Base-by-base conservation (phyloP, 2,888 invertebrate species). In the Parnassius glacialis region DNA sequence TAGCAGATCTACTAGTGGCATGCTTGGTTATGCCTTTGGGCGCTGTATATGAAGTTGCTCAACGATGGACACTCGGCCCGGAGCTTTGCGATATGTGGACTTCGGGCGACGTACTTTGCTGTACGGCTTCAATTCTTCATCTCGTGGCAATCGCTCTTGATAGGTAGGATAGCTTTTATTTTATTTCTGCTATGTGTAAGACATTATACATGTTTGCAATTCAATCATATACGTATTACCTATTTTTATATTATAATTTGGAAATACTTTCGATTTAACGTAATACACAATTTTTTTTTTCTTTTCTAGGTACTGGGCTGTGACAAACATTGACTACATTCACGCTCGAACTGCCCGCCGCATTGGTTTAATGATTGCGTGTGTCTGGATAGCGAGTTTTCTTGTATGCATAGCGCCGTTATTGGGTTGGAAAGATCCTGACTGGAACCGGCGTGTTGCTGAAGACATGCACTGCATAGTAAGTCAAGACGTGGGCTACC, bases 31-130 rank as follows among this genome's bases (percentile, higher is more conserved):
- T 95, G 95, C 95, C 95, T 12, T 87, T 95, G 73, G 94, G 94
- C 61, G 95, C 95, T 61, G 95, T 95, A 70, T 95, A 95, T 85
- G 95, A 96, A 87, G 94, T 95, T 65, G 94, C 94, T 68, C 93
- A 94, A 80, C 94, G 95, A 83, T 97, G 97, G 97, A 95, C 94
- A 71, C 92, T 97, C 69, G 97, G 97, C 61, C 95, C 96, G 42
- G 95, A 96, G 78, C 93, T 97, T 63, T 98, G 98, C 87, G 97
- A 98, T 87, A 96, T 98, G 94, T 98, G 97, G 97, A 97, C 97
- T 43, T 96, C 96, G 45, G 96, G 96, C 64, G 98, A 98, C 83
- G 97, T 98, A 20, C 93, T 98, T 13, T 97, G 97, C 85, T 98
- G 98, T 86, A 96, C 96, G 42, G 96, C 96, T 51, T 95, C 95